A percentile compares a stretch with the other conserved stretches of the same genome.
Evolutionary conservation across 2,888 invertebrate species (phyloP).

Genomic region (Drosophila austrosaltans): DNA sequence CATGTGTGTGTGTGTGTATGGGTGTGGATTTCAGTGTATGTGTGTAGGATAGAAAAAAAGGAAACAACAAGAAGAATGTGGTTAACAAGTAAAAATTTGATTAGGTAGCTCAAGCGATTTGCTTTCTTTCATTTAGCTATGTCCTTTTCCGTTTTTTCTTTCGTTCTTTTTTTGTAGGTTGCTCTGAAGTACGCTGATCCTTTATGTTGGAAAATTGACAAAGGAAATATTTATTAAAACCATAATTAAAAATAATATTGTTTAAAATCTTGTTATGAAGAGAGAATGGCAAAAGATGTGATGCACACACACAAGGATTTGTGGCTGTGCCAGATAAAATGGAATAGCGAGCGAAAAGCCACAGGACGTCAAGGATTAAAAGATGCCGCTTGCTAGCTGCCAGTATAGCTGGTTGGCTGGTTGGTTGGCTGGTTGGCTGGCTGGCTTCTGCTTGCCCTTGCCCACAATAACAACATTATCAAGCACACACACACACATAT

Average conservation of each 20-base stretch:
- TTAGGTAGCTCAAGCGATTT: conserved; percentile 30
- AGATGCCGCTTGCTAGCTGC: conserved; percentile 51
- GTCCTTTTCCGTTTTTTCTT: not conserved
- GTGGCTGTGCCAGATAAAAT: conserved; percentile 47
- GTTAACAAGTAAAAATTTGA: conserved; percentile 44
- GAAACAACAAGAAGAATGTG: conserved; percentile 18
- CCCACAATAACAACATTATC: conserved; percentile 63
- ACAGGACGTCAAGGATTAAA: conserved; percentile 75
- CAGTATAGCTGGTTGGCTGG: conserved; percentile 9
- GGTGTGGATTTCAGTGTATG: not conserved
- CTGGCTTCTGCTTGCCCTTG: conserved; percentile 36
- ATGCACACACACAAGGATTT: conserved; percentile 47
- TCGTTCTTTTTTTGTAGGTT: not conserved
- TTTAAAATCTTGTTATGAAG: conserved; percentile 58
- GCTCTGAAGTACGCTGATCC: conserved; percentile 18
- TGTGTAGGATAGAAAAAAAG: not conserved
- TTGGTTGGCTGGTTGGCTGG: conserved; percentile 16
- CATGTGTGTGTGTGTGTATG: conserved; percentile 28
- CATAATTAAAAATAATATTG: conserved; percentile 75
- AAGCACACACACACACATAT: conserved; percentile 31
- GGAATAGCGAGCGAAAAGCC: conserved; percentile 54
- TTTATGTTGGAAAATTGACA: conserved; percentile 51
- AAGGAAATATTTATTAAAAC: conserved; percentile 66
- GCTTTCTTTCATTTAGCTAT: conserved; percentile 18
- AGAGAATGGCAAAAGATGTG: conserved; percentile 24